Base-by-base conservation (phyloP, 2,888 invertebrate genomes). In the Geotrupes spiniger region DNA sequence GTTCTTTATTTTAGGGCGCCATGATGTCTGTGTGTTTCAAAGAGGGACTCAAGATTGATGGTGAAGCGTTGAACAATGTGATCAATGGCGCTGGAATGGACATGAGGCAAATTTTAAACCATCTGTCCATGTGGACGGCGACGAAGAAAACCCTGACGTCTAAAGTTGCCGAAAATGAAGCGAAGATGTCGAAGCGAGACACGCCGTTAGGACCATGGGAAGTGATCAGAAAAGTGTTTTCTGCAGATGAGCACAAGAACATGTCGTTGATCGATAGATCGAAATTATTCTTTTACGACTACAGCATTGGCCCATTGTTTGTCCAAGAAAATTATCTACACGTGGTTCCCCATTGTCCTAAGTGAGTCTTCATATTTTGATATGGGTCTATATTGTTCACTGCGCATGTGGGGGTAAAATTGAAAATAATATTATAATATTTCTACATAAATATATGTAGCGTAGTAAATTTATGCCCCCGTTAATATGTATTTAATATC, bases 201-300 rank as follows among this genome's bases (percentile, higher is more conserved):
- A 72, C 90, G 9, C 87, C 89, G 71, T 70, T 95, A 73, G 94
- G 94, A 1, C 92, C 94, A 0, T 98, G 96, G 90, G 96, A 97
- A 57, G 94, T 93, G 1, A 80, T 89, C 29, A 81, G 87, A 40
- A 89, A 90, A 71, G 93, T 97, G 9, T 96, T 99, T 70, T 85
- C 85, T 0, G 78, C 81, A 21, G 81, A 84, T 37, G 88, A 91
- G 40, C 89, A 90, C 63, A 85, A 85, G 65, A 77, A 70, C 0
- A 91, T 91, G 89, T 80, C 74, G 26, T 76, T 93, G 4, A 76
- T 81, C 56, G 94, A 96, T 66, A 93, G 89, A 71, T 83, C 86
- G 46, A 89, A 91, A 68, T 76, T 99, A 45, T 99, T 98, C 76
- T 99, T 98, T 75, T 87, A 92, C 65, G 99, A 99, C 77, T 99